These are phyloP conservation scores for Triplophysa bombifrons DNA, from an alignment of 2,797 vertebrate species.

Conservation along the genomic window DNA sequence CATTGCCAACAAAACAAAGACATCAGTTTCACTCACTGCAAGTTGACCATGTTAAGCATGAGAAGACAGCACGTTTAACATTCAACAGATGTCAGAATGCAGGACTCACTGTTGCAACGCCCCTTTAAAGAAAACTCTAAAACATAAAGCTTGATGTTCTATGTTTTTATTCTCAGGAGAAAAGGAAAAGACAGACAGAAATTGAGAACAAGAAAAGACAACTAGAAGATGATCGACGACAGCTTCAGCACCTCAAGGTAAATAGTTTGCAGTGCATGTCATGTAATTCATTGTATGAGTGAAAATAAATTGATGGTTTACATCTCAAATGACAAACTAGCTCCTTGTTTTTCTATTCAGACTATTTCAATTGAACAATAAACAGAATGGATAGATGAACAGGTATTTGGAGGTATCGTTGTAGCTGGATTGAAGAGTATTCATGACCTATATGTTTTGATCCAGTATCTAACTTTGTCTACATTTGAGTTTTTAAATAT, in stretches of 20 bases:
- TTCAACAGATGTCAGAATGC: too few species aligned
- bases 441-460: background rate
- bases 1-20: too few species aligned
- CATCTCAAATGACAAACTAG: background rate
- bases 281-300: background rate
- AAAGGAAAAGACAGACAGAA: slow-evolving; percentile 85
- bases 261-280: background rate
- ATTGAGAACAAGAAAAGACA: slow-evolving; percentile 87
- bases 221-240: slow-evolving; percentile 86
- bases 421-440: background rate
- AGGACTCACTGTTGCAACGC: too few species aligned
- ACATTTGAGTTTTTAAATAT: too few species aligned
- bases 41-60: too few species aligned
- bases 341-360: too few species aligned
- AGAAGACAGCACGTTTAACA: too few species aligned
- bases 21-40: too few species aligned
- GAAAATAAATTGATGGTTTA: background rate
- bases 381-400: background rate
- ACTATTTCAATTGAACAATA: background rate
- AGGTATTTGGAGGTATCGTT: background rate
- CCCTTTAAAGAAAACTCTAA: too few species aligned
- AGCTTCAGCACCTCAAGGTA: slow-evolving; percentile 93
- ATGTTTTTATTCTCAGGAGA: slow-evolving; percentile 80
- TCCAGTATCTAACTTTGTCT: background rate
- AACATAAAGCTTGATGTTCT: background rate